Conservation (phyloP, 2,113 vertebrate genomes). For the Phaetusa simplex region DNA sequence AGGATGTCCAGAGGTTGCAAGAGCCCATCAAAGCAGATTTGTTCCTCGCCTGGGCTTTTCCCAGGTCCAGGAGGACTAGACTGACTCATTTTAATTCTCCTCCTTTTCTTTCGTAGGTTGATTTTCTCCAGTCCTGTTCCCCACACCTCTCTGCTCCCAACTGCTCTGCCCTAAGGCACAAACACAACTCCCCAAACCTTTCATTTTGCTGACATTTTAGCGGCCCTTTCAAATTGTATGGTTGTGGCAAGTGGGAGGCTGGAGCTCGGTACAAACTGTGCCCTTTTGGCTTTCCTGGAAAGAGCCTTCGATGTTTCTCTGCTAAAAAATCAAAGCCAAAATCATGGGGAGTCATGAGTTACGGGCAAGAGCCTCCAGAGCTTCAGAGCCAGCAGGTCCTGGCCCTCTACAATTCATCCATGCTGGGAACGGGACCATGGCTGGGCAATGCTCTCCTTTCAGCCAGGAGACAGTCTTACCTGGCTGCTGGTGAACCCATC, state of each 20-base stretch:
- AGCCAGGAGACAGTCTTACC: background rate
- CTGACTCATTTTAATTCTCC: background rate
- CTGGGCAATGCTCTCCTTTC: background rate
- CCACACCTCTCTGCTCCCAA: background rate
- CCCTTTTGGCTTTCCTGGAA: background rate
- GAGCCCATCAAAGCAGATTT: background rate
- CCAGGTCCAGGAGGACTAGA: background rate
- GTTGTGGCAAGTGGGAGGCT: background rate
- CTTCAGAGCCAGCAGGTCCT: background rate
- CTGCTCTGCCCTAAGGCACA: background rate
- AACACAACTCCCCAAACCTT: background rate
- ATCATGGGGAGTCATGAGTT: background rate
- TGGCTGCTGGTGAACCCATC: background rate
- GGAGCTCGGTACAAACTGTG: background rate
- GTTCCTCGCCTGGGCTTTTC: background rate
- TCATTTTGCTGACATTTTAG: background rate
- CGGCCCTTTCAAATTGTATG: background rate
- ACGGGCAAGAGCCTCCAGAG: background rate
- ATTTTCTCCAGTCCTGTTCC: background rate
- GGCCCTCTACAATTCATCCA: background rate
- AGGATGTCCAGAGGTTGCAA: fast-evolving
- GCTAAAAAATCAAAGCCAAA: background rate
- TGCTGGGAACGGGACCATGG: background rate
- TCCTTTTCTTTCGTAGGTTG: background rate
- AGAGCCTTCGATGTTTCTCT: background rate